Evolutionary conservation across 2,797 vertebrate species (phyloP).

Genomic region (Silurus aristotelis): DNA sequence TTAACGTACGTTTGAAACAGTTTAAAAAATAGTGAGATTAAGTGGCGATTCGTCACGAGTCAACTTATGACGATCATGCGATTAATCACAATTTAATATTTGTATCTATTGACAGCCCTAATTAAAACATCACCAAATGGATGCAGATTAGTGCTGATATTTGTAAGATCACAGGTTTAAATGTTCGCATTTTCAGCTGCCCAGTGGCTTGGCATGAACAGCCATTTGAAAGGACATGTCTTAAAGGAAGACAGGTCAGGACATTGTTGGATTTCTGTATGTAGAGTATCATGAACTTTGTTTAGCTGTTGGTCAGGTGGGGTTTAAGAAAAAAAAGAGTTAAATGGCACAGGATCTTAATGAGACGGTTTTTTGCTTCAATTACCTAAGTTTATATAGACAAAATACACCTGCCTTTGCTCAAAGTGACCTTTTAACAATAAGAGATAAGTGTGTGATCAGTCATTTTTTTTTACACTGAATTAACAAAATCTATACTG

Average conservation of each 20-base stretch:
- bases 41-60: too few relatives aligned
- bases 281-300: too few relatives aligned
- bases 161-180: not conserved
- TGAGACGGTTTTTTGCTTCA: not conserved
- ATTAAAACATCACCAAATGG: not conserved
- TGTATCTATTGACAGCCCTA: too few relatives aligned
- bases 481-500: not conserved
- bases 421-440: not conserved
- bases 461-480: not conserved
- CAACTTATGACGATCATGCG: too few relatives aligned
- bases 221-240: not conserved
- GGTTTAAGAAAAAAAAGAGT: too few relatives aligned
- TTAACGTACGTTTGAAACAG: too few relatives aligned
- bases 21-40: too few relatives aligned
- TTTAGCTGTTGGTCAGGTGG: too few relatives aligned
- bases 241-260: not conserved
- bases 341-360: not conserved
- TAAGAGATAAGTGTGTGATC: not conserved
- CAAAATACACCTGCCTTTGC: not conserved
- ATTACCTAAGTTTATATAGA: not conserved
- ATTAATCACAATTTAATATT: too few relatives aligned
- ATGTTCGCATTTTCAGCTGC: not conserved
- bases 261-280: too few relatives aligned
- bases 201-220: not conserved
- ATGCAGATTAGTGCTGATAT: not conserved